phyloP scores from a whole-genome alignment of 2,797 vertebrate species.

The Melanotaenia maccullochi region DNA sequence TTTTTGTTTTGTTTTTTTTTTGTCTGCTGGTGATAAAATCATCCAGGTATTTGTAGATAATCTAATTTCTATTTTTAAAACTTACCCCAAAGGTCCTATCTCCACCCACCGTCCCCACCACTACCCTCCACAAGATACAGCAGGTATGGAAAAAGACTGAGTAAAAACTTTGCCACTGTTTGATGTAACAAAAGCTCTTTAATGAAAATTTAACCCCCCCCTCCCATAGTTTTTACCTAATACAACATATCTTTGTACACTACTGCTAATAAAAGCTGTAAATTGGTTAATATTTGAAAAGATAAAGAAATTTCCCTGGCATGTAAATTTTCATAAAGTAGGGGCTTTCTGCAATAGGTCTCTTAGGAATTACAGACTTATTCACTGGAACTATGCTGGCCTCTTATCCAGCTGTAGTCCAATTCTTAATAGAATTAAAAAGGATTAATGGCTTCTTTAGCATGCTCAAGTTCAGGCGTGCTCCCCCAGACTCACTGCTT shows the following conservation, averaged over 20 bases:
- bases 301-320: conserved; percentile 31
- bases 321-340: conserved; percentile 49
- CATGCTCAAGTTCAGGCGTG: conserved; percentile 66
- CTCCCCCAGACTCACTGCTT: conserved; percentile 54
- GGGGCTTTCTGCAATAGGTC: conserved; percentile 50
- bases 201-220: neutral
- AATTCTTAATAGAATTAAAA: conserved; percentile 81
- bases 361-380: conserved; percentile 49
- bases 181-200: conserved; percentile 6
- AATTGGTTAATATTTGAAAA: conserved; percentile 40
- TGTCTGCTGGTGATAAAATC: conserved; percentile 50
- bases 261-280: conserved; percentile 29
- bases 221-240: neutral
- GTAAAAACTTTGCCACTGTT: conserved; percentile 12
- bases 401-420: conserved; percentile 70
- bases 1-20: neutral
- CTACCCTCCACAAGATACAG: neutral
- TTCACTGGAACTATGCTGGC: conserved; percentile 62
- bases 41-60: conserved; percentile 15
- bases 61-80: conserved; percentile 22
- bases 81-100: neutral
- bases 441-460: conserved; percentile 81
- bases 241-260: conserved; percentile 32
- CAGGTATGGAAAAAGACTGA: neutral
- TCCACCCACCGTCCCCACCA: too few species aligned